Base-by-base conservation (phyloP, 2,113 vertebrate species). In the Spea bombifrons region DNA sequence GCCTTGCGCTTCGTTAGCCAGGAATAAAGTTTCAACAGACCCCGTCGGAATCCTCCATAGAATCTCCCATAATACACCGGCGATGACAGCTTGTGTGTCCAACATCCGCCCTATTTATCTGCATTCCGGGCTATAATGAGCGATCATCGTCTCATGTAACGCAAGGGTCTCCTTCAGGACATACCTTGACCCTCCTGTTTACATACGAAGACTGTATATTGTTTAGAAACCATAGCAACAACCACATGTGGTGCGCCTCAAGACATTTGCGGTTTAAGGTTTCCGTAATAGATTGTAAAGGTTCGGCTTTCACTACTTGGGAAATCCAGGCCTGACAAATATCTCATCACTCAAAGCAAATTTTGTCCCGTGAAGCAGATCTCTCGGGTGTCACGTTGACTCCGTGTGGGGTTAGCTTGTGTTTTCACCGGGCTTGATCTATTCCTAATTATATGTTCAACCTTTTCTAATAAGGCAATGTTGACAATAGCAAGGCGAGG, bases 111-210 rank as follows among this genome's bases (percentile, higher is more conserved):
- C 67, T 69, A 76, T 16, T 48, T 50, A 68, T 69, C 53, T 59
- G 52, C 66, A 76, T 76, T 72, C 68, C 76, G 8, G 16, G 68
- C 69, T 72, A 72, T 78, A 78, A 49, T 47, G 5, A 71, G 59
- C 47, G 30, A 72, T 16, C 16, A 4, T 30, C 43, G 59, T 78
- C 44, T 78, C 55, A 30, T 53, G 9, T 72, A 78, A 72, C 61
- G 17, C 7, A 8, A 71, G 68, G 76, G 59, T 55, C 59, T 78
- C 5, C 61, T 64, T 55, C 13, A 9, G 71, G 76, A 64, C 76
- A 64, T 65, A 48, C 70, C 8, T 57, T 68, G 6, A 5, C 8
- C 7, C 65, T 70, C 44, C 52, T 70, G 68, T 53, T 65, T 53
- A 67, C 43, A 17, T 68, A 45, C 44, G 52, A 76, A n/a, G 53